Conservation (phyloP, 2,888 invertebrate genomes). For the Perizoma flavofasciatum region DNA sequence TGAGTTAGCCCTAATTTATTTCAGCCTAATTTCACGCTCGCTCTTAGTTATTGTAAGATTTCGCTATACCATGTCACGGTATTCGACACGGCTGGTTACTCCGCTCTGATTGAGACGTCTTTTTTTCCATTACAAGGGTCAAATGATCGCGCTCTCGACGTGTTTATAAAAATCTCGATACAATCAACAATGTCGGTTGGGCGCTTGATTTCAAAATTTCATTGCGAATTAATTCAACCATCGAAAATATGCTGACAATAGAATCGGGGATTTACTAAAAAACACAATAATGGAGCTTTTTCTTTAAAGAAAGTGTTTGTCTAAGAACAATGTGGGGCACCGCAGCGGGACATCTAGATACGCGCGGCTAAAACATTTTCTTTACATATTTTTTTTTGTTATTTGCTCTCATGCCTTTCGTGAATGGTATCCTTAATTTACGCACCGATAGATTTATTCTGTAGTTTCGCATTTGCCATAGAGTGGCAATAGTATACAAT, state of each 20-base stretch:
- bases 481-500: slow-evolving; percentile 6
- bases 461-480: slow-evolving; percentile 61
- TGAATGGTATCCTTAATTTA: slow-evolving; percentile 81
- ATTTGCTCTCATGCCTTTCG: slow-evolving; percentile 67
- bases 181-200: slow-evolving; percentile 45
- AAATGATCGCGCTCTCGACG: slow-evolving; percentile 36
- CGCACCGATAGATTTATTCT: slow-evolving; percentile 78
- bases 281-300: slow-evolving; percentile 68
- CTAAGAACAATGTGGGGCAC: slow-evolving; percentile 77
- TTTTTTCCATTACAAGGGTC: slow-evolving; percentile 49
- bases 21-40: slow-evolving; percentile 77
- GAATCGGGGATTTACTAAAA: slow-evolving; percentile 65
- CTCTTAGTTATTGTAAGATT: slow-evolving; percentile 76
- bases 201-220: slow-evolving; percentile 58
- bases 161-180: slow-evolving; percentile 44
- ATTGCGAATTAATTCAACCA: slow-evolving; percentile 72
- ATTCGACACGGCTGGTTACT: slow-evolving; percentile 72
- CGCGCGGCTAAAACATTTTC: slow-evolving; percentile 68
- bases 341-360: slow-evolving; percentile 82
- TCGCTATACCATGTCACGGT: slow-evolving; percentile 73
- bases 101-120: slow-evolving; percentile 67
- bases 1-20: slow-evolving; percentile 74
- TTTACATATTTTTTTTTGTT: slow-evolving; percentile 60
- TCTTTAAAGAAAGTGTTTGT: slow-evolving; percentile 80
- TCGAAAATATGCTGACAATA: slow-evolving; percentile 66